Percentiles rank a stretch among this genome's conserved stretches.
These are phyloP conservation scores for Gnathonemus longibarbis DNA, from an alignment of 2,113 vertebrate species.

Conservation along the genomic window DNA sequence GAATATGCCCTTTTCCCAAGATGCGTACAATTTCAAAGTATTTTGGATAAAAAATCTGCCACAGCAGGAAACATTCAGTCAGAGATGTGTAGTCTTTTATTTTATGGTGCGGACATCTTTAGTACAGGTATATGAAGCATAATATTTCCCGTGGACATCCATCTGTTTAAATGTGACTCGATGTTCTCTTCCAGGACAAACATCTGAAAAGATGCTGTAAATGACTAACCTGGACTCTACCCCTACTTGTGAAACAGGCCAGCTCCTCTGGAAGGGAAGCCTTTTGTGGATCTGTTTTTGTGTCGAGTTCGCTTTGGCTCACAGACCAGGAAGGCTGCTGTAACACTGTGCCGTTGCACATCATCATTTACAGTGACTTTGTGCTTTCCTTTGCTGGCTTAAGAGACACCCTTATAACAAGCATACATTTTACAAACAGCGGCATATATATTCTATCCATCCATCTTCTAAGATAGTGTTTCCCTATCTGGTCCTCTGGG, in stretches of 20 bases:
- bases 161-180: conserved; percentile 8
- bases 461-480: not conserved
- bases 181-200: conserved; percentile 17
- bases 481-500: not conserved
- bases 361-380: not conserved
- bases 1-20: not conserved
- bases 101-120: not conserved
- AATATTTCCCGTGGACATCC: not conserved
- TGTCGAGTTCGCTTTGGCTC: conserved; percentile 13
- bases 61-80: not conserved
- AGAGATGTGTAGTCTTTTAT: not conserved
- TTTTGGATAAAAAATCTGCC: not conserved
- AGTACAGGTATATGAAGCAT: not conserved
- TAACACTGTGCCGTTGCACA: not conserved
- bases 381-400: not conserved
- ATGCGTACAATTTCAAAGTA: not conserved
- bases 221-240: not conserved
- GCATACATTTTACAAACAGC: not conserved
- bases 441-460: not conserved
- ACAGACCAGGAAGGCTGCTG: not conserved
- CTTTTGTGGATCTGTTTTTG: conserved; percentile 1
- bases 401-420: not conserved
- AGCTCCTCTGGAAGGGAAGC: not conserved
- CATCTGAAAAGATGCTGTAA: conserved; percentile 2
- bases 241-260: not conserved